Evolutionary conservation across 2,888 invertebrate species (phyloP).

Genomic region (Argynnis bischoffii): DNA sequence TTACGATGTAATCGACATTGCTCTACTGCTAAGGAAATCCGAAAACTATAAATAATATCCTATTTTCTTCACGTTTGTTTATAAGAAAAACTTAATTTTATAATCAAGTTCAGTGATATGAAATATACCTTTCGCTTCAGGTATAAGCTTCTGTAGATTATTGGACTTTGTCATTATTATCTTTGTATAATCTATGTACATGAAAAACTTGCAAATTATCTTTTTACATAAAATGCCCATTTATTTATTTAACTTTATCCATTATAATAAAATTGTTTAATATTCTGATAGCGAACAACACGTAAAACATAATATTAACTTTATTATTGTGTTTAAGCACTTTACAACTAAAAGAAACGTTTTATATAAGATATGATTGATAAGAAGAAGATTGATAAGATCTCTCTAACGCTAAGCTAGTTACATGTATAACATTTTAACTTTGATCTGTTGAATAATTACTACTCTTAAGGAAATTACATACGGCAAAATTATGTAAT

Average conservation of each 20-base stretch:
- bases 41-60: neutral
- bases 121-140: no score
- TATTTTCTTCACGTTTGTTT: no score
- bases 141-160: no score
- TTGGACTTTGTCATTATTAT: no score
- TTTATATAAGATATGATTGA: conserved; percentile 5
- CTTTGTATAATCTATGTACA: no score
- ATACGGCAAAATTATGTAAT: conserved; percentile 33
- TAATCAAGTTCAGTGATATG: no score
- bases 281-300: no score
- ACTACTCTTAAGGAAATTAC: conserved; percentile 23
- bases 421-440: conserved; percentile 12
- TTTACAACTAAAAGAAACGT: conserved; percentile 15
- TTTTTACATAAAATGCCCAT: neutral
- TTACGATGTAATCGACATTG: conserved; percentile 16
- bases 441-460: conserved; percentile 16
- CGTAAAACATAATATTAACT: neutral
- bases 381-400: conserved; percentile 3
- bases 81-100: no score
- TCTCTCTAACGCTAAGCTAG: conserved; percentile 8
- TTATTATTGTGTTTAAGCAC: conserved; percentile 1
- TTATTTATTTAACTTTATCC: neutral
- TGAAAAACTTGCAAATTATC: no score
- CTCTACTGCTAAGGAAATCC: neutral
- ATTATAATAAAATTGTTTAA: no score